Evolutionary conservation across 2,113 vertebrate species (phyloP).

Genomic region (Pangasianodon hypophthalmus): DNA sequence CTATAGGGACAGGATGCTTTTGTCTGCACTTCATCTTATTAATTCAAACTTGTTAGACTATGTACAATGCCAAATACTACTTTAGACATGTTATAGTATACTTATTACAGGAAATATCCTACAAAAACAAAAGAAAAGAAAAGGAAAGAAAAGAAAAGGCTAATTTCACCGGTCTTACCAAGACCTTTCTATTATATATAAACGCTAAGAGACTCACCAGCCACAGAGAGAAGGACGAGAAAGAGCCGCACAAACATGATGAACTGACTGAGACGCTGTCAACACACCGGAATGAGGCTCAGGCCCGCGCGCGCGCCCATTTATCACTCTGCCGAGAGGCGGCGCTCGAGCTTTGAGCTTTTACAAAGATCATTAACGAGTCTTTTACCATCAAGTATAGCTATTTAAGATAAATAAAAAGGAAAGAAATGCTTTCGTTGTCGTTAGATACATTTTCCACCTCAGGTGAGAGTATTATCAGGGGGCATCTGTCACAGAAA

Average conservation of each 20-base stretch:
- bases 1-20: not conserved
- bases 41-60: not conserved
- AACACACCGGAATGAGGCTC: not conserved
- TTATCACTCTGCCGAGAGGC: not conserved
- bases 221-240: slow-evolving; percentile 14
- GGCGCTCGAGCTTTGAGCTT: not conserved
- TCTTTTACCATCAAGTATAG: not conserved
- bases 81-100: not conserved
- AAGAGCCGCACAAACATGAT: slow-evolving; percentile 24
- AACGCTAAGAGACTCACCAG: slow-evolving; percentile 36
- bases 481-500: not conserved
- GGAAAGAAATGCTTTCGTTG: not conserved
- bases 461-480: not conserved
- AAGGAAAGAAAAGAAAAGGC: not conserved
- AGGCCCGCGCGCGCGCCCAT: not conserved
- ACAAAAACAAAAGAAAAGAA: not conserved
- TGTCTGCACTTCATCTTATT: not conserved
- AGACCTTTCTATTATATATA: not conserved
- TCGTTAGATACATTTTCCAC: not conserved
- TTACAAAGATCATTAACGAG: not conserved
- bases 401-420: not conserved
- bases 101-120: not conserved
- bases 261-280: not conserved
- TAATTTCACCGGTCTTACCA: not conserved
- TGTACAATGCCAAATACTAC: not conserved